Evolutionary conservation across 2,797 vertebrate species (phyloP), one percentile per base, ranked within the genome.

Genomic region (Gobionotothen gibberifrons): DNA sequence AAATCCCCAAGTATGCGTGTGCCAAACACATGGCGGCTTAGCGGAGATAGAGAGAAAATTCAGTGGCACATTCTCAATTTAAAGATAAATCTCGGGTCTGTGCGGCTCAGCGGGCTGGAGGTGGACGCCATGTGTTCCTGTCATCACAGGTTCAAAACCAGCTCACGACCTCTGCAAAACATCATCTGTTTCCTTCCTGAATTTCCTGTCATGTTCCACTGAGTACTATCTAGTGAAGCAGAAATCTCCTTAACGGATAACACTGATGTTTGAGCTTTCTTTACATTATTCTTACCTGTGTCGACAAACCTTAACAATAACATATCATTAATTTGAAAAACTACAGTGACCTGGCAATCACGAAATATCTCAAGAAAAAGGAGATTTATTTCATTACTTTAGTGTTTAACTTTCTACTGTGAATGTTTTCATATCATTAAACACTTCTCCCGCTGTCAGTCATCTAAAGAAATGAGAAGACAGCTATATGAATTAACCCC

Each of bases 141-240:
- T 90, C 91, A 92, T 92, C 87, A 87, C 46, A 3, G 71, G 85
- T 89, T 90, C 87, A 89, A 79, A 88, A 82, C 81, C 75, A 87
- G 85, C 89, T 82, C 85, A 69, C 17, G 72, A 88, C 88, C 89
- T 86, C 73, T 68, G 55, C 71, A 40, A 88, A 74, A 87, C 84
- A 79, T 87, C 82, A 88, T 86, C 81, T 60, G 75, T 88, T 90
- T 92, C 87, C 87, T 85, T 80, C 80, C 76, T 26, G 47, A 79
- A 79, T 86, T 87, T 88, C 81, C 89, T 87, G 82, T 84, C 82
- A 86, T 66, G 78, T 87, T 86, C 80, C 39, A 67, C 64, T 68
- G 72, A 74, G 62, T 57, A 51, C 71, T 84, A 88, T 88, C 71
- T 81, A 61, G 39, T 69, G 59, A 79, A 72, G 79, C 78, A 84